Evolutionary conservation across 2,888 invertebrate genomes (phyloP), one percentile per base, ranked within the genome.

Genomic region (Hanleya hanleyi): DNA sequence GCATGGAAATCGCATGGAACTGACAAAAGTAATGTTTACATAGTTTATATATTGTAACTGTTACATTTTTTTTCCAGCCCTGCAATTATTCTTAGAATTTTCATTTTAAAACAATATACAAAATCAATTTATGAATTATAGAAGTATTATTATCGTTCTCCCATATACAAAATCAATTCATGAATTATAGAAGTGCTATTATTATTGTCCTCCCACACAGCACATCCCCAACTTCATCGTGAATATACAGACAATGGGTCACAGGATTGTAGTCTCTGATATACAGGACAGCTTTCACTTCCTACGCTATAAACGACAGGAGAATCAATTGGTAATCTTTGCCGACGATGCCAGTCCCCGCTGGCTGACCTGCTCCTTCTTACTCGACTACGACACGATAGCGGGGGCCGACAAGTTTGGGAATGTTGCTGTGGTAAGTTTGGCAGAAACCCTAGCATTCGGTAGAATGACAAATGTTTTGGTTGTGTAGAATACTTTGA

Each of bases 321-420:
- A 99, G 90, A 99, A 99, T 91, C 98, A 99, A 87, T 92, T 99
- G 75, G 97, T 99, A 35, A 96, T 99, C 70, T 99, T 99, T 91
- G 97, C 98, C 1, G 99, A 99, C 89, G 99, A 99, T 89, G 98
- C 98, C 0, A 96, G 97, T 91, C 99, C 99, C 0, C 93, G 97
- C 81, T 99, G 97, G 97, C 95, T 98, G 41, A 98, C 98, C 0
- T 95, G 96, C 66, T 95, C 96, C 2, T 95, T 95, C 77, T 93
- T 98, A 68, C 92, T 99, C 66, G 99, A 99, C 92, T 99, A 98
- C 86, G 97, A 97, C 88, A 98, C 98, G 0, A 95, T 98, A 22
- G 98, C 98, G 0, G 95, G 96, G 74, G 96, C 97, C 7, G 99
- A 99, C 91, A 99, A 99, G 91, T 99, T 99, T 92, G 99, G 99